These are phyloP conservation scores for Eremobia ochroleuca DNA, from an alignment of 2,888 invertebrate genomes.

Conservation along the genomic window DNA sequence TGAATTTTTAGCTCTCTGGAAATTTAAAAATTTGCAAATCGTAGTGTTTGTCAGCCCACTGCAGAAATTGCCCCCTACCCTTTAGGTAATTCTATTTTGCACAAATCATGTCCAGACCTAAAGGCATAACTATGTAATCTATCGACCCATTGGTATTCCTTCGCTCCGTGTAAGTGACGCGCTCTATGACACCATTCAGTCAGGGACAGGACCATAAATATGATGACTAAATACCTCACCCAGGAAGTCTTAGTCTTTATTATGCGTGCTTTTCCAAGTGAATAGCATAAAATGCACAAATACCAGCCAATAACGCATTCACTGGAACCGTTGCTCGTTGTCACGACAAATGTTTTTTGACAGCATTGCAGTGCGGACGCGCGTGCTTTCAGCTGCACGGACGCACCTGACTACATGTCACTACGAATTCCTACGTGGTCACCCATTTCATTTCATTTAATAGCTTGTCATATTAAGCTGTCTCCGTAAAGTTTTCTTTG, in stretches of 20 bases:
- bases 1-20: background rate
- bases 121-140: background rate
- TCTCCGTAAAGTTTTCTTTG: slow-evolving; percentile 73
- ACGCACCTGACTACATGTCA: slow-evolving; percentile 64
- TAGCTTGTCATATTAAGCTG: slow-evolving; percentile 80
- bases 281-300: slow-evolving; percentile 56
- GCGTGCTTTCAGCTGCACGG: slow-evolving; percentile 68
- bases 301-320: slow-evolving; percentile 66
- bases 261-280: slow-evolving; percentile 45
- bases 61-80: background rate
- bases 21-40: background rate
- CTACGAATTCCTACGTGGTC: slow-evolving; percentile 80
- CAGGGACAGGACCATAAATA: slow-evolving; percentile 6
- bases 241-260: slow-evolving; percentile 41
- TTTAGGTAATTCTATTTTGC: background rate
- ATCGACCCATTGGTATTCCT: background rate
- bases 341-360: slow-evolving; percentile 64
- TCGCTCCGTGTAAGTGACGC: background rate
- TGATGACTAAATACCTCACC: slow-evolving; percentile 29
- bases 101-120: background rate
- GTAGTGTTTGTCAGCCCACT: background rate
- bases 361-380: slow-evolving; percentile 60
- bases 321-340: slow-evolving; percentile 52
- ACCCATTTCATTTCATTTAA: slow-evolving; percentile 83
- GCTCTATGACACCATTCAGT: slow-evolving; percentile 3